Evolutionary conservation across 2,797 vertebrate genomes (phyloP), one percentile per base, ranked within the genome.

Genomic region (Coregonus suidteri): DNA sequence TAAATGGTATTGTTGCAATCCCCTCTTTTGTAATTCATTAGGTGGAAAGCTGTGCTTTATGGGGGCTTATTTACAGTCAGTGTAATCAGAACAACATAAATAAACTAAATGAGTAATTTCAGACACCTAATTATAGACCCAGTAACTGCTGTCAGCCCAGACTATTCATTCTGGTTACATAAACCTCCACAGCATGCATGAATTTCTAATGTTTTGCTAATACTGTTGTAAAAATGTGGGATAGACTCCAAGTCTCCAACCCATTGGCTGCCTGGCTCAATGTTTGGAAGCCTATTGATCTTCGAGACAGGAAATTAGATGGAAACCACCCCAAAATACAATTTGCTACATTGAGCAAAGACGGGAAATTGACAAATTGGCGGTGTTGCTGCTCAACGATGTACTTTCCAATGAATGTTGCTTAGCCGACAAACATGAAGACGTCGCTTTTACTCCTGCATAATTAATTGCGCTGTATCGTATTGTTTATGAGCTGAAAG

Each of bases 101-200:
- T 91, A 90, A 79, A 88, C 74, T 78, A 79, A 91, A 84, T 77
- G 81, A 90, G 81, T 89, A 72, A 90, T 91, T 93, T 91, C 71
- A 81, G 81, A 84, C 68, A 1, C 72, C 91, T 86, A 91, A 90
- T 89, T 88, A 88, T 79, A 80, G 82, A 80, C 25, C 83, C 66
- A 82, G 79, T 82, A 87, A 88, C 81, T 88, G 78, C 77, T 71
- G 84, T 78, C 80, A 77, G 79, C 62, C 79, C 71, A 51, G 62
- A 77, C 71, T 68, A 84, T 88, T 90, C 88, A 84, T 90, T 78
- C 81, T 76, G 75, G 64, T 70, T 75, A 74, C 83, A 86, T 78
- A 86, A 80, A 90, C 78, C 89, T 85, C 81, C 72, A 78, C 52
- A 74, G 31, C 66, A 81, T 35, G 76, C 70, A 87, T 83, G 77